Evolutionary conservation across 1,140 invertebrate genomes (phyloP).

Genomic region (Bacillus rossius): DNA sequence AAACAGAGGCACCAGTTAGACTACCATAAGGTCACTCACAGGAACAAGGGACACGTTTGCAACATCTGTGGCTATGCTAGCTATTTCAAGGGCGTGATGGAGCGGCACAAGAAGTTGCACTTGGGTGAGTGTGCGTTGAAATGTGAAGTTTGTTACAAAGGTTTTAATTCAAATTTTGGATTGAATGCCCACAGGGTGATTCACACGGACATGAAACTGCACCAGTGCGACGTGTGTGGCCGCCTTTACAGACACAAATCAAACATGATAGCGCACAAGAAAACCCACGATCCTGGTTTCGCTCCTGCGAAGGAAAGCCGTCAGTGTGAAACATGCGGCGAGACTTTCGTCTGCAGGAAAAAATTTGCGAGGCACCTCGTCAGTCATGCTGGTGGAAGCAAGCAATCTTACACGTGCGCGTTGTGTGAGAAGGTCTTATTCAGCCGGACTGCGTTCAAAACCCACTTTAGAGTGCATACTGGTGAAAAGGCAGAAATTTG

Average conservation of each 20-base stretch:
- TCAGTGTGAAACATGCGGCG: conserved; percentile 70
- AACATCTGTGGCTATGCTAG: conserved; percentile 4
- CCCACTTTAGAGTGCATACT: conserved; percentile 57
- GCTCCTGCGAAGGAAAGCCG: conserved; percentile 39
- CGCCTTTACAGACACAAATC: conserved; percentile 39
- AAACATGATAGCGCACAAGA: conserved; percentile 39
- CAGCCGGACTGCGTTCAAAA: conserved; percentile 49
- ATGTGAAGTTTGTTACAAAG: background rate
- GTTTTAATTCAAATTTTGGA: background rate
- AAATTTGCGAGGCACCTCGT: conserved; percentile 50
- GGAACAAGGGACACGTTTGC: background rate
- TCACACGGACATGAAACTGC: conserved; percentile 35
- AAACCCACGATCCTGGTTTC: conserved; percentile 24
- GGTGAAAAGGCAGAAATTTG: conserved; percentile 65
- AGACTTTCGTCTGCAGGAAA: conserved; percentile 50
- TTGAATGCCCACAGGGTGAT: conserved; percentile 19
- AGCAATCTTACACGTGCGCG: conserved; percentile 50
- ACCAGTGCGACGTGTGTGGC: conserved; percentile 64
- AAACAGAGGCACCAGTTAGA: background rate
- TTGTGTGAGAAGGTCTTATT: conserved; percentile 45
- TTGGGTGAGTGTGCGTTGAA: background rate
- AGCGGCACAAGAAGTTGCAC: background rate
- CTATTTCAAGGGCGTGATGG: background rate
- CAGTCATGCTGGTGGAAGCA: conserved; percentile 44
- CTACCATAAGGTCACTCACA: background rate